phyloP scores from a whole-genome alignment of 1,140 invertebrate genomes.

The Drosophila pachea region DNA sequence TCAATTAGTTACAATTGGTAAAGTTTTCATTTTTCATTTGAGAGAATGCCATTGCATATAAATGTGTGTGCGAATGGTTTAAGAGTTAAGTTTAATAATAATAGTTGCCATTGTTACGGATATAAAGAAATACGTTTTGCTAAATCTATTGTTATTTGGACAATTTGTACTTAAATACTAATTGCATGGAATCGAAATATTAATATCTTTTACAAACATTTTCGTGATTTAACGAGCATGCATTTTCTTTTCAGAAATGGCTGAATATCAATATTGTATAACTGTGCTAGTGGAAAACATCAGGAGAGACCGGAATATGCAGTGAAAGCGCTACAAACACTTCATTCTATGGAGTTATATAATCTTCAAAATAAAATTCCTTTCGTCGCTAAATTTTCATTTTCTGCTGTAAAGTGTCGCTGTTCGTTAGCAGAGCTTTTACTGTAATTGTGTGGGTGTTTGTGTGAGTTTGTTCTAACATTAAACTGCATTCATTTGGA shows the following conservation, averaged over 20 bases:
- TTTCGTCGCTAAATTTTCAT: background rate
- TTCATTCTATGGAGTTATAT: background rate
- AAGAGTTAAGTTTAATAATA: constrained; percentile 31
- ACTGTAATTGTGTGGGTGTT: background rate
- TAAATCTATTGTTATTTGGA: constrained; percentile 48
- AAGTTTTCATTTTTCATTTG: constrained; percentile 28
- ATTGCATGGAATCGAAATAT: constrained; percentile 62
- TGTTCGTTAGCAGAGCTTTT: background rate
- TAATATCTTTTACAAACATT: constrained; percentile 58
- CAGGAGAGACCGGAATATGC: background rate
- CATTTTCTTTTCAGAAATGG: constrained; percentile 2
- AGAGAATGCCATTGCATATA: constrained; percentile 60
- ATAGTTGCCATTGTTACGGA: background rate
- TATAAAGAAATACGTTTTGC: constrained; percentile 24
- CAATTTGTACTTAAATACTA: constrained; percentile 51
- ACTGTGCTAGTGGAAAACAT: constrained; percentile 14
- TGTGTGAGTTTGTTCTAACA: constrained; percentile 7
- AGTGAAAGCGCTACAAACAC: background rate
- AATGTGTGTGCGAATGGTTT: constrained; percentile 15
- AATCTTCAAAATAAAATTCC: background rate
- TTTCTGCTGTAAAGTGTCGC: background rate
- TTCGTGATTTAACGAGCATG: constrained; percentile 25
- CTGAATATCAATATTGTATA: constrained; percentile 48
- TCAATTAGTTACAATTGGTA: constrained; percentile 56
- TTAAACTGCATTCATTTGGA: constrained; percentile 33